phyloP scores from a whole-genome alignment of 2,797 vertebrate species.

The Chiloscyllium punctatum region DNA sequence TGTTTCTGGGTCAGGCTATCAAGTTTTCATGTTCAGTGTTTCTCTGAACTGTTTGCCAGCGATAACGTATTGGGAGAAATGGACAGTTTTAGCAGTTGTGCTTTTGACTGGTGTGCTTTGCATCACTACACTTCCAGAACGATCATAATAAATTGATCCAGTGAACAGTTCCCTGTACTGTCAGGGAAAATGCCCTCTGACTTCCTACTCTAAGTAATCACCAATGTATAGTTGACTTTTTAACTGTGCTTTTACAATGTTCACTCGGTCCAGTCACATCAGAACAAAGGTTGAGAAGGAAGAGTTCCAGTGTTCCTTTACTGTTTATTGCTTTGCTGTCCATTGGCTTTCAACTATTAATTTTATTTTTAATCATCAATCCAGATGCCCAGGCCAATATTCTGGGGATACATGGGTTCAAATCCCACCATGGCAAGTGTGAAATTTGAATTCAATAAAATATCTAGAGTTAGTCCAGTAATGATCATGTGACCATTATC shows the following conservation, averaged over 20 bases:
- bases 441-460: too few species aligned
- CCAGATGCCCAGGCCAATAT: too few species aligned
- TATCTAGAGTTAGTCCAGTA: too few species aligned
- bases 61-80: not conserved
- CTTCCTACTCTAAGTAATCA: not conserved
- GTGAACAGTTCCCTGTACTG: too few species aligned
- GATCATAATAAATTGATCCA: too few species aligned
- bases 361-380: not conserved
- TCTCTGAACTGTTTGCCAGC: not conserved
- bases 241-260: not conserved
- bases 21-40: not conserved
- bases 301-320: not conserved
- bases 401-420: too few species aligned
- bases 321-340: not conserved
- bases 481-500: too few species aligned
- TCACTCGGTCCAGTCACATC: not conserved
- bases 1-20: not conserved
- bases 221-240: not conserved
- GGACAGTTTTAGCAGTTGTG: not conserved
- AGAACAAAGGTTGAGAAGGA: not conserved
- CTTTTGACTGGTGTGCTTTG: not conserved
- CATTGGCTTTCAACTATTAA: not conserved
- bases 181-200: too few species aligned
- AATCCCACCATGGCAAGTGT: too few species aligned
- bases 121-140: not conserved